Conservation (phyloP, 23 tunicate species). For the Halocynthia roretzi region DNA sequence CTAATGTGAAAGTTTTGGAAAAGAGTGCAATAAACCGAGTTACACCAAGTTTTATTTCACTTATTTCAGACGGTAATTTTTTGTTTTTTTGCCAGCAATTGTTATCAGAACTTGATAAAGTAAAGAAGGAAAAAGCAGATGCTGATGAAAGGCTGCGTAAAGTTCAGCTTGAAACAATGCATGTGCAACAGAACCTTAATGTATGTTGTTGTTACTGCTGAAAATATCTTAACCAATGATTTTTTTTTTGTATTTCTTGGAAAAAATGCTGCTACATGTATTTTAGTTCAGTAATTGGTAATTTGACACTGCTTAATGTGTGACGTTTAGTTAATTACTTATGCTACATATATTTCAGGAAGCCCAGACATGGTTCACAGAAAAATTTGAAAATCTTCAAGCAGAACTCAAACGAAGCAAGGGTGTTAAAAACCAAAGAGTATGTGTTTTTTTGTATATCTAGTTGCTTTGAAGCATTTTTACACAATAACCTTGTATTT, state of each 20-base stretch:
- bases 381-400: constrained; percentile 56
- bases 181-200: constrained; percentile 74
- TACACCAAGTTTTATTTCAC: not conserved
- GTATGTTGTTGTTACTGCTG: constrained; percentile 8
- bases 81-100: constrained; percentile 4
- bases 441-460: not conserved
- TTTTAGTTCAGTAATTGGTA: too few species aligned
- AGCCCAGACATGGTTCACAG: constrained; percentile 74
- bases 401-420: constrained; percentile 40
- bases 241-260: too few species aligned
- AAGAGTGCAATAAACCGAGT: not conserved
- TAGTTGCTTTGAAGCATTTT: too few species aligned
- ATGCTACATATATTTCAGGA: constrained; percentile 34
- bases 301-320: too few species aligned
- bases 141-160: constrained; percentile 65
- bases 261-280: too few species aligned
- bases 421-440: constrained; percentile 1
- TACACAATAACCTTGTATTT: too few species aligned
- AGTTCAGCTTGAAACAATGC: constrained; percentile 62
- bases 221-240: too few species aligned
- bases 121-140: constrained; percentile 41
- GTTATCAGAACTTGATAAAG: constrained; percentile 26
- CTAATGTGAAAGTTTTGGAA: not conserved
- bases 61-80: not conserved
- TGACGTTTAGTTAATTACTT: not conserved